Conservation (phyloP, 2,797 vertebrate species). For the Melanotaenia pygmaea region DNA sequence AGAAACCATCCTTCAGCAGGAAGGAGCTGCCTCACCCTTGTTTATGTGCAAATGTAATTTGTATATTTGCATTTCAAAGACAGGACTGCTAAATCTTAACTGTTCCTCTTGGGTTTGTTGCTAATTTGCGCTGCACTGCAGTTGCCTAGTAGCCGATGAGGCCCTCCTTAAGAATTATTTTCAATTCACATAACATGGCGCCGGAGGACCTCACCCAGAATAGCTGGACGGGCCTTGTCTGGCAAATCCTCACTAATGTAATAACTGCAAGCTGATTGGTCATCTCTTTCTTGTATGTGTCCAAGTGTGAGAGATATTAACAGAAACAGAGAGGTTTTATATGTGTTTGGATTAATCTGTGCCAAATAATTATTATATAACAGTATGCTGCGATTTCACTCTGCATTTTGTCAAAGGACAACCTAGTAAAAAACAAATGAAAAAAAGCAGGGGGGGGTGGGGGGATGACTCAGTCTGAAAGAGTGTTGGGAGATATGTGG, state of each 20-base stretch:
- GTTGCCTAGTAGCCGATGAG: constrained; percentile 68
- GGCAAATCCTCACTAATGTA: constrained; percentile 58
- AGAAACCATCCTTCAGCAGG: constrained; percentile 54
- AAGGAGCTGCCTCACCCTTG: constrained; percentile 39
- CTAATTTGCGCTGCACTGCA: constrained; percentile 38
- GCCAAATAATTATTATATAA: constrained; percentile 35
- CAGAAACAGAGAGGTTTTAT: constrained; percentile 26
- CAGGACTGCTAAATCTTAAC: constrained; percentile 52
- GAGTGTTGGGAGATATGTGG: constrained; percentile 39
- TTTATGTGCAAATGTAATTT: constrained; percentile 54
- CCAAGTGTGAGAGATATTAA: constrained; percentile 28
- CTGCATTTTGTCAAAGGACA: constrained; percentile 11
- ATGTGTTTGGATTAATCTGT: constrained; percentile 14
- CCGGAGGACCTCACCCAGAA: constrained; percentile 66
- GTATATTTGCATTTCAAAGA: constrained; percentile 69
- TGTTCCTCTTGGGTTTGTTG: constrained; percentile 38
- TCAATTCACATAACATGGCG: constrained; percentile 62
- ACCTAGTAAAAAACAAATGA: neutral
- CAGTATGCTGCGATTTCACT: neutral
- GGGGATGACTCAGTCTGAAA: constrained; percentile 49
- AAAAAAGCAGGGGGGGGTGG: neutral
- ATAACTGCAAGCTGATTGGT: constrained; percentile 48
- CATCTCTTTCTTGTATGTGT: constrained; percentile 36
- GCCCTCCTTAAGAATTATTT: constrained; percentile 51
- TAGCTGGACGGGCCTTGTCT: constrained; percentile 63